Base-by-base conservation (phyloP, 2,113 vertebrate species). In the Mormyrus iriodes region DNA sequence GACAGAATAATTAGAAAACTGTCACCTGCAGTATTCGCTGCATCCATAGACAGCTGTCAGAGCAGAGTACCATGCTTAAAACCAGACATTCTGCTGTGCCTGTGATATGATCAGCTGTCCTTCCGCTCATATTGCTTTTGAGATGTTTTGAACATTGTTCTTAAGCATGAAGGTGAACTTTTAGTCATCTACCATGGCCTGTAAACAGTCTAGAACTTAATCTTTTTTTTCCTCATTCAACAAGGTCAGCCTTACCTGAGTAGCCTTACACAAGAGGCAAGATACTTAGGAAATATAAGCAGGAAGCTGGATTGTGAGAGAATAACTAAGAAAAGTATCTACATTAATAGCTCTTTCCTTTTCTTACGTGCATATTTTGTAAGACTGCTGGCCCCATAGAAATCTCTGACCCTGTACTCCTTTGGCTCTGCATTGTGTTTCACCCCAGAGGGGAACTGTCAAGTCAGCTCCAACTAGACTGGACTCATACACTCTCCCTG, bases 1-100 rank as follows among this genome's bases (percentile, higher is more conserved):
- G 98, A 98, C 98, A 99, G 97, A 98, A 97, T 99, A 99, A 99
- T 99, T 99, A 99, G 97, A 98, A 98, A 98, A 97, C 95, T 98
- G 97, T 98, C 97, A 96, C 96, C 94, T 95, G 94, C 93, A 95
- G 96, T 98, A 98, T 97, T 97, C 96, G 94, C 95, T 96, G 92
- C 95, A 97, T 96, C 96, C 95, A 94, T 91, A 93, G 95, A 55
- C 49, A 19, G 44, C 51, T 39, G 44, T 35, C 51, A 55, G 42
- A 55, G 49, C 31, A 86, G 51, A 21, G 31, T 51, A 12, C 83
- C 24, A 1, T 13, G 44, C n/a, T 42, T 48, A 85, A 48, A 85
- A n/a, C n/a, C 48, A 51, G 48, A 85, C 46, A 49, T 51, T 31
- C 24, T 35, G 21, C 49, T 17, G 19, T 48, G n/a, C 15, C 84